Evolutionary conservation across 2,888 invertebrate species (phyloP), one percentile per base, ranked within the genome.

Genomic region (Marronus borbonicus): DNA sequence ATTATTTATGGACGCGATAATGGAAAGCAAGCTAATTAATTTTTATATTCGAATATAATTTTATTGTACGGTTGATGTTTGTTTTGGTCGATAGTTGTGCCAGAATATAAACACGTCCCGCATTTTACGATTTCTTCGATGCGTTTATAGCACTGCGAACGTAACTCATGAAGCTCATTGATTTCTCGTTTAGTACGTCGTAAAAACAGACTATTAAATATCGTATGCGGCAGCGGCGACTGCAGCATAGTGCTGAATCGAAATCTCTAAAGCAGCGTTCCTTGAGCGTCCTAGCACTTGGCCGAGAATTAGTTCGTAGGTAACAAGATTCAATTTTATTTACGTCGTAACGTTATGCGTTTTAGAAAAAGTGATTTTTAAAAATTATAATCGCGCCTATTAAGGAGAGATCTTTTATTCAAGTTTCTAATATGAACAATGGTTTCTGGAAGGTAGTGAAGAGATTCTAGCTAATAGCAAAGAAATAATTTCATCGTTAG

Each of bases 111-210:
- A 83, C 83, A 83, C 82, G 81, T 83, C 81, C 78, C 77, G 68
- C 81, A 81, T 83, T 83, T 83, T 83, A 83, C 79, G 83, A 82
- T 76, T 80, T 76, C 77, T 79, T 80, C 81, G 80, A 82, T 81
- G 81, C 81, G 81, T 82, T 81, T 82, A 82, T 83, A 78, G 81
- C 81, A 39, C 66, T 60, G 55, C 44, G 76, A 65, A 65, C 74
- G 66, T 81, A 81, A 81, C 77, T 81, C 79, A 79, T 78, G 62
- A 76, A 77, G 75, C 80, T 80, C 82, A 81, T 83, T 81, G 81
- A 81, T 80, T 81, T 81, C 81, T 80, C 78, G 76, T 82, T 82
- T 82, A 81, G 80, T 81, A 76, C 79, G 77, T 69, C 72, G 76
- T 80, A 81, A 82, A 82, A 81, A 80, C 72, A 49, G 77, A 80